These are phyloP conservation scores for Mirounga angustirostris DNA, from an alignment of 2,113 vertebrate genomes.

Conservation along the genomic window DNA sequence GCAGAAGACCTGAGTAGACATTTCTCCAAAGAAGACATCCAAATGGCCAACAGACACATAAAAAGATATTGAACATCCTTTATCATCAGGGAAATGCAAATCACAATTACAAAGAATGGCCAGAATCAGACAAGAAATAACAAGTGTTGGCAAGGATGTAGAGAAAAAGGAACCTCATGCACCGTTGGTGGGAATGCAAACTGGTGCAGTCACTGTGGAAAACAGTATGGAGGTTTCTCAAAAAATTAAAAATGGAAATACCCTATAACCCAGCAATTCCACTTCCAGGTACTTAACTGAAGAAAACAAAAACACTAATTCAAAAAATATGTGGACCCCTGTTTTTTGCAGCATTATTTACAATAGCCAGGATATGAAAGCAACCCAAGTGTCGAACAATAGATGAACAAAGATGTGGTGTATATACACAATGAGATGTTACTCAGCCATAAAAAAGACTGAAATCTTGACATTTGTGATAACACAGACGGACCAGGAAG, in stretches of 20 bases:
- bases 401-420: neutral
- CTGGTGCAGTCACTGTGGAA: neutral
- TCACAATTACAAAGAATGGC: neutral
- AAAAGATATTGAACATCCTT: neutral
- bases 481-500: neutral
- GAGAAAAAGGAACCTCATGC: neutral
- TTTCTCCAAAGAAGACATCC: neutral
- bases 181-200: neutral
- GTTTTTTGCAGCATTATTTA: neutral
- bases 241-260: neutral
- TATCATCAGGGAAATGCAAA: neutral
- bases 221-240: neutral
- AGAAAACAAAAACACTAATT: neutral
- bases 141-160: neutral
- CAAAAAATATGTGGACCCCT: neutral
- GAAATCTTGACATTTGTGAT: neutral
- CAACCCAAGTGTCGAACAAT: no score
- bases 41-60: neutral
- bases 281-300: neutral
- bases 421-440: neutral
- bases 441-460: neutral
- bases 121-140: neutral
- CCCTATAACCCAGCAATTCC: neutral
- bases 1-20: neutral
- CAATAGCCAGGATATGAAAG: neutral